Evolutionary conservation across 2,113 vertebrate genomes (phyloP), one percentile per base, ranked within the genome.

Genomic region (Otis tarda): DNA sequence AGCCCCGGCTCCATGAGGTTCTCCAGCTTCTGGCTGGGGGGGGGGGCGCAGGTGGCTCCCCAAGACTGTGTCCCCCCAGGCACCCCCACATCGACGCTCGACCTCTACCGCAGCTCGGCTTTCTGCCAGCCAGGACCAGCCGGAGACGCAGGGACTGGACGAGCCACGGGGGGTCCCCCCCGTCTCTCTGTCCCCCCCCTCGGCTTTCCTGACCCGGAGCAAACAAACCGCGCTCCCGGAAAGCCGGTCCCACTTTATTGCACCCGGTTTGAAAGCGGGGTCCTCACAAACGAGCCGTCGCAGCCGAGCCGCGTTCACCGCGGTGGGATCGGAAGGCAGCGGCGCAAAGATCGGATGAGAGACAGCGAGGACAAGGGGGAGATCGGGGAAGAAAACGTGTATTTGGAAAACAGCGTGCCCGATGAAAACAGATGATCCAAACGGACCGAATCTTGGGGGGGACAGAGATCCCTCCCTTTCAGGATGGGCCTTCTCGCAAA

Each of bases 331-430:
- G 9, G 39, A 55, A 80, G 24, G 47, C 12, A 16, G 20, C 39
- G 12, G 23, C 12, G 4, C 12, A 10, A n/a, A 65, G 19, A 39
- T 39, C 9, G 5, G 43, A 8, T 7, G 35, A 9, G 59, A 6
- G 12, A 24, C 19, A 12, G 6, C 4, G 52, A 47, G 78, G 6
- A 7, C 6, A 2, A 13, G 33, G 35, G 24, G 39, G 41, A 37
- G 7, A 18, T 3, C 0, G 56, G 30, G 49, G 30, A 22, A 49
- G 21, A 22, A 28, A 45, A 18, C 0, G 12, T 1, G 8, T 6
- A 6, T 47, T 47, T 30, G 61, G 70, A 61, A 47, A 68, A 22
- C 1, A 7, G 47, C 2, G 13, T 5, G 12, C 4, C 41, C 41
- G 3, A 12, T 19, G 18, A 31, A 45, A 68, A 22, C 33, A 39